Evolutionary conservation across 1,140 invertebrate species (phyloP).

Genomic region (Drosophila lacteicornis): DNA sequence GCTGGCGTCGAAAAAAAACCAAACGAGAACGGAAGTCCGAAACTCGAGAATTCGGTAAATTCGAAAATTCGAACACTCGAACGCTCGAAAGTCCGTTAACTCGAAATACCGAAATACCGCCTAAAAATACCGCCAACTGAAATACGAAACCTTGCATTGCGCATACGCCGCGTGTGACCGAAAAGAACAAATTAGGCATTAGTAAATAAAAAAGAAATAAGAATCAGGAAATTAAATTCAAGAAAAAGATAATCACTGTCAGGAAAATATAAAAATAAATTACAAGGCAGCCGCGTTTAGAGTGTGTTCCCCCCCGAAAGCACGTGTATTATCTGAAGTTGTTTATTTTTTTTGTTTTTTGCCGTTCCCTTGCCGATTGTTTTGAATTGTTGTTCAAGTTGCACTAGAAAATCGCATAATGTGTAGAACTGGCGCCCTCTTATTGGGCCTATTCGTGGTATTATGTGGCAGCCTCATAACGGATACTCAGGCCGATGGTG

Average conservation of each 20-base stretch:
- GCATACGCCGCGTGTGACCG: slow-evolving; percentile 70
- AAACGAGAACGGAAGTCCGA: slow-evolving; percentile 19
- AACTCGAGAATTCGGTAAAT: not conserved
- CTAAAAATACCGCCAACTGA: not conserved
- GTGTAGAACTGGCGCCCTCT: slow-evolving; percentile 55
- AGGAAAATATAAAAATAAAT: not conserved
- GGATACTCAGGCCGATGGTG: slow-evolving; percentile 62
- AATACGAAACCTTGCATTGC: slow-evolving; percentile 35
- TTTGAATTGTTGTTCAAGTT: slow-evolving; percentile 21
- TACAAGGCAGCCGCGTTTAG: slow-evolving; percentile 13
- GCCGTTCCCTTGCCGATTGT: slow-evolving; percentile 8
- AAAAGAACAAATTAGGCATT: not conserved
- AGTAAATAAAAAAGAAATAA: not conserved
- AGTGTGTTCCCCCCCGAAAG: slow-evolving; percentile 1
- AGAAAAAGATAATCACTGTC: not conserved
- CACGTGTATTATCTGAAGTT: slow-evolving; percentile 26
- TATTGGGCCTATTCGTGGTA: slow-evolving; percentile 45
- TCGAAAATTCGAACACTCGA: slow-evolving; percentile 12
- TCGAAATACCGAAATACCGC: slow-evolving; percentile 5
- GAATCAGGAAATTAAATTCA: not conserved
- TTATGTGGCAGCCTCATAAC: slow-evolving; percentile 51
- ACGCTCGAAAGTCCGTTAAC: not conserved
- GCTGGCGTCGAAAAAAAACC: slow-evolving; percentile 35
- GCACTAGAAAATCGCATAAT: slow-evolving; percentile 39
- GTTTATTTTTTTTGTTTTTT: slow-evolving; percentile 31